Conservation (phyloP, 2,797 vertebrate species). For the Oophaga sylvatica region DNA sequence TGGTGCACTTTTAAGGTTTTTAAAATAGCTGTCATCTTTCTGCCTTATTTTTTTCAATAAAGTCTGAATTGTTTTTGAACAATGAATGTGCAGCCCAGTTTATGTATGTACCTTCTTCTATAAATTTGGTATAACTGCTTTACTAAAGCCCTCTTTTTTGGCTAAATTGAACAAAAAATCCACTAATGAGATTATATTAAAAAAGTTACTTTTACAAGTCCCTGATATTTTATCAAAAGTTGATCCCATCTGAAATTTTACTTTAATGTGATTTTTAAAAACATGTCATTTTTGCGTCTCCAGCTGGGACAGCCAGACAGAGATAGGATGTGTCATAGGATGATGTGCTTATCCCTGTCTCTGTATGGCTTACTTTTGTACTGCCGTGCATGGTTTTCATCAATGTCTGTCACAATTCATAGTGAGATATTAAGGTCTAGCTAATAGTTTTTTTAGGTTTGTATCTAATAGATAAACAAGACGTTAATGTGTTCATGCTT, state of each 20-base stretch:
- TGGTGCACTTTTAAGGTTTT: too few relatives aligned
- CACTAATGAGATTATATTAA: neutral
- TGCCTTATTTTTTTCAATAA: too few relatives aligned
- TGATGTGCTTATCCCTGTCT: neutral
- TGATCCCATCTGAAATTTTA: neutral
- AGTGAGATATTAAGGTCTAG: neutral
- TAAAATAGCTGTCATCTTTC: too few relatives aligned
- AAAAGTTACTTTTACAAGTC: neutral
- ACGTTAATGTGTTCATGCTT: constrained; percentile 1
- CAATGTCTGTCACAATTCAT: neutral
- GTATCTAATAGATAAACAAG: neutral
- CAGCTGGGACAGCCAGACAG: neutral
- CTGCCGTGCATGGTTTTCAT: constrained; percentile 24
- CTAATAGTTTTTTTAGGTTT: neutral
- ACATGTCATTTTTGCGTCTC: neutral
- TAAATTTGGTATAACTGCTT: neutral
- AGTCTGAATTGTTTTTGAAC: too few relatives aligned
- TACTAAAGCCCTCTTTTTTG: neutral
- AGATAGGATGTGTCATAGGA: constrained; percentile 2
- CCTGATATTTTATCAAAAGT: neutral
- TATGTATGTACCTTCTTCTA: too few relatives aligned
- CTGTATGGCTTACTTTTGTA: neutral
- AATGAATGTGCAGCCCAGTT: too few relatives aligned
- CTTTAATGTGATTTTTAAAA: neutral
- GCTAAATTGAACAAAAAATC: neutral